Conservation (phyloP, 2,888 invertebrate species). For the Bedellia somnulentella region DNA sequence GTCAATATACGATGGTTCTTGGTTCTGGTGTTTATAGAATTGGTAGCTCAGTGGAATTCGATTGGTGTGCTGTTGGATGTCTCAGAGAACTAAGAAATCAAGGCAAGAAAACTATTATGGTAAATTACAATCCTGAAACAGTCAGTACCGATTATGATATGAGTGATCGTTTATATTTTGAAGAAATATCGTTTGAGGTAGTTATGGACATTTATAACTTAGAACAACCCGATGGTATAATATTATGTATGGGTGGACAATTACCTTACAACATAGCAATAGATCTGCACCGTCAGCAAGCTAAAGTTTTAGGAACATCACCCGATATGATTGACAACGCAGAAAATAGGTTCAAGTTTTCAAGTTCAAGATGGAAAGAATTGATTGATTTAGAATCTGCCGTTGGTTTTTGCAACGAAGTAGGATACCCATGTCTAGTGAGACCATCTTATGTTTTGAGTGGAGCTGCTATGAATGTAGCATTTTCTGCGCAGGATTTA, state of each 20-base stretch:
- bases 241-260: conserved; percentile 98
- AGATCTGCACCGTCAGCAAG: conserved; percentile 90
- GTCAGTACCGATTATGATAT: conserved; percentile 99
- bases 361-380: conserved; percentile 96
- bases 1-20: conserved; percentile 82
- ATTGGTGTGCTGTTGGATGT: conserved; percentile 99
- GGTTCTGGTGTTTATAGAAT: conserved; percentile 97
- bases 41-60: conserved; percentile 99
- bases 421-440: conserved; percentile 96
- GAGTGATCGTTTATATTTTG: conserved; percentile 98
- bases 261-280: conserved; percentile 99
- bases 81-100: conserved; percentile 86
- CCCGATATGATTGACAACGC: conserved; percentile 97
- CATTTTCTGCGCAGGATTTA: conserved; percentile 88
- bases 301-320: conserved; percentile 90
- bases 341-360: conserved; percentile 98
- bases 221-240: conserved; percentile 92
- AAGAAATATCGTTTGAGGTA: conserved; percentile 98
- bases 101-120: conserved; percentile 92
- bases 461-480: conserved; percentile 99
- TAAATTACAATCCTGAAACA: conserved; percentile 99
- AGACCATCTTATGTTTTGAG: conserved; percentile 97
- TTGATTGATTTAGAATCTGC: conserved; percentile 89
- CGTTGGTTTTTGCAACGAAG: conserved; percentile 87
- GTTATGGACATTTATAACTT: conserved; percentile 97